These are phyloP conservation scores for Macrophya annulata DNA, from an alignment of 2,888 invertebrate genomes.

Conservation along the genomic window DNA sequence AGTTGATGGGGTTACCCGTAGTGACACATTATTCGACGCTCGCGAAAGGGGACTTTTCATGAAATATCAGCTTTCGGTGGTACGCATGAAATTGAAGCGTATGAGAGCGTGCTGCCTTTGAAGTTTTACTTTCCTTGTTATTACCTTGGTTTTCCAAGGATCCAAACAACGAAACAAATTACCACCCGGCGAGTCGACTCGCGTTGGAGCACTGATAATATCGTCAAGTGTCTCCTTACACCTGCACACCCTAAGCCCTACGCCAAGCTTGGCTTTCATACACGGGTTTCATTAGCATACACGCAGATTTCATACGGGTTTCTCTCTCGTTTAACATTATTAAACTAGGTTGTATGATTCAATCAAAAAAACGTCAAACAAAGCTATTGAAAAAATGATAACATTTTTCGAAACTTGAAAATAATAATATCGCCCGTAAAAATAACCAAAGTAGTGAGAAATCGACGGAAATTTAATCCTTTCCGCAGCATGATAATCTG, in stretches of 20 bases:
- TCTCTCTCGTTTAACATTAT: background rate
- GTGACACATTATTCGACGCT: conserved; percentile 12
- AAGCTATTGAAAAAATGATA: background rate
- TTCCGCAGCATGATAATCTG: conserved; percentile 34
- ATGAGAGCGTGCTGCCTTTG: conserved; percentile 26
- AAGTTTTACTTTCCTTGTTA: conserved; percentile 37
- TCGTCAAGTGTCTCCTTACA: conserved; percentile 40
- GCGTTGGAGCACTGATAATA: conserved; percentile 28
- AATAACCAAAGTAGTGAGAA: background rate
- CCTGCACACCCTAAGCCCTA: background rate
- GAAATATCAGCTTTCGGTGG: conserved; percentile 33
- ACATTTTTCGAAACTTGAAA: background rate
- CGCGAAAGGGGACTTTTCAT: background rate
- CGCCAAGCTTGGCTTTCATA: conserved; percentile 17
- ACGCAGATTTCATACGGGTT: conserved; percentile 1
- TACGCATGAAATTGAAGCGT: conserved; percentile 18
- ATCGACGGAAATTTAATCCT: conserved; percentile 27
- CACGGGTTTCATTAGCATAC: conserved; percentile 27
- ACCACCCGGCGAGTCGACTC: conserved; percentile 30
- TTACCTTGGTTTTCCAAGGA: conserved; percentile 13
- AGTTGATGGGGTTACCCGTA: conserved; percentile 6
- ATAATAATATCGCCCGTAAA: no score
- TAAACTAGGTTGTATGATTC: background rate
- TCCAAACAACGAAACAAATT: conserved; percentile 38
- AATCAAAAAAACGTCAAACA: background rate